Conservation (phyloP, 2,888 invertebrate species). For the Polyommatus icarus region DNA sequence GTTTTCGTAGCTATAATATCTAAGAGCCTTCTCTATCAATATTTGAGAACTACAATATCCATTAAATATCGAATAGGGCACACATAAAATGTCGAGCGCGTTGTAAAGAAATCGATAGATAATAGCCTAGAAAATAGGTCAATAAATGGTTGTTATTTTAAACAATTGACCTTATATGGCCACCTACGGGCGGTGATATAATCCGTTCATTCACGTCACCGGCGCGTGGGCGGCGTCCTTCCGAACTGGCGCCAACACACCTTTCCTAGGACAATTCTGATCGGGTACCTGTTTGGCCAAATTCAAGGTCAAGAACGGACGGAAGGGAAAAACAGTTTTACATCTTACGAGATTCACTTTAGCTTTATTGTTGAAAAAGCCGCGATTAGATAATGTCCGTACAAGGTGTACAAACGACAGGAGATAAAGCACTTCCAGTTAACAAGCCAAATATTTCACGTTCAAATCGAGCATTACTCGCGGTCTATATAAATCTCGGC, state of each 20-base stretch:
- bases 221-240: conserved; percentile 72
- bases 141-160: conserved; percentile 51
- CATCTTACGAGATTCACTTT: not conserved
- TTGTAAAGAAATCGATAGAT: conserved; percentile 29
- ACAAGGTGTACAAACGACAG: conserved; percentile 2
- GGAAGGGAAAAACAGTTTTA: not conserved
- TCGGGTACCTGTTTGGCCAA: conserved; percentile 4
- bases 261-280: conserved; percentile 36
- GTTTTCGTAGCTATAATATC: not conserved
- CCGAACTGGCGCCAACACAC: conserved; percentile 54
- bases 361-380: not conserved
- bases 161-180: conserved; percentile 78
- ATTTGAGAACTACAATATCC: conserved; percentile 4
- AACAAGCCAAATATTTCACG: conserved; percentile 35
- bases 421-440: conserved; percentile 33
- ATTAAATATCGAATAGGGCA: conserved; percentile 9
- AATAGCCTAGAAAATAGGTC: conserved; percentile 43
- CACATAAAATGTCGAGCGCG: conserved; percentile 10
- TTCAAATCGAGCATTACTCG: conserved; percentile 36
- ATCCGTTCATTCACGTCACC: conserved; percentile 61
- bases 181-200: conserved; percentile 78
- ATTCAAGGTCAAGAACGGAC: not conserved
- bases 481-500: conserved; percentile 38
- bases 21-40: not conserved
- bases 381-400: conserved; percentile 24